A percentile compares a stretch with the other conserved stretches of the same genome.
These are phyloP conservation scores for Anabas testudineus DNA, from an alignment of 2,797 vertebrate species.

Conservation along the genomic window DNA sequence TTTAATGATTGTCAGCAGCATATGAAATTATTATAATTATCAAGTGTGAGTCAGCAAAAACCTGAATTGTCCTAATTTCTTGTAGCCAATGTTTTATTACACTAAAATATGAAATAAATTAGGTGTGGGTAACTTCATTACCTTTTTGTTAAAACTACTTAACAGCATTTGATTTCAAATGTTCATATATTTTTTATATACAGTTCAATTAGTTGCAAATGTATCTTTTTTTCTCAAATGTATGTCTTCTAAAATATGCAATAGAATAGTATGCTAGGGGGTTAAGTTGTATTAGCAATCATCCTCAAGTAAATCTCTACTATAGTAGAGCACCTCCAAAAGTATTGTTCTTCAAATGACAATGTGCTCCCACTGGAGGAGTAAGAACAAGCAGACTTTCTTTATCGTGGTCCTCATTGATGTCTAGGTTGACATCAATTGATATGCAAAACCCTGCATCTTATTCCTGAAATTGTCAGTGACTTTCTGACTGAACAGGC, in stretches of 20 bases:
- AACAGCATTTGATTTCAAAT: neutral
- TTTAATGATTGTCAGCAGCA: slow-evolving; percentile 38
- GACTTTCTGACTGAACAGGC: neutral
- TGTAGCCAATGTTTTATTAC: slow-evolving; percentile 2
- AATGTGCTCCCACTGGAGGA: neutral
- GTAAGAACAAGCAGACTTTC: neutral
- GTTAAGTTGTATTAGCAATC: neutral
- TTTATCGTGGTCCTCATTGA: neutral
- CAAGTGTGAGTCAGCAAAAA: slow-evolving; percentile 18
- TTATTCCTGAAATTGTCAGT: neutral
- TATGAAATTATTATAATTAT: slow-evolving; percentile 46
- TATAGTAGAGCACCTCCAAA: neutral
- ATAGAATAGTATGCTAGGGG: neutral
- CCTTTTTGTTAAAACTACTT: neutral
- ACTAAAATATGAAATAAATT: neutral
- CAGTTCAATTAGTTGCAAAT: neutral
- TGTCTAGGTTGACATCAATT: neutral
- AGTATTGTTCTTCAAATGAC: neutral
- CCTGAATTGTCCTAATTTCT: slow-evolving; percentile 15
- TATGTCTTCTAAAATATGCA: neutral
- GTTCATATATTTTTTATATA: too few species aligned
- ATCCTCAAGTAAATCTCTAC: neutral
- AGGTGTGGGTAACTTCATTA: slow-evolving; percentile 1
- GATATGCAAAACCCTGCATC: slow-evolving; percentile 2
- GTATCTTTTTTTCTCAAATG: too few species aligned